These are phyloP conservation scores for Chrysochloris asiatica DNA, from an alignment of 2,113 vertebrate species.

Conservation along the genomic window DNA sequence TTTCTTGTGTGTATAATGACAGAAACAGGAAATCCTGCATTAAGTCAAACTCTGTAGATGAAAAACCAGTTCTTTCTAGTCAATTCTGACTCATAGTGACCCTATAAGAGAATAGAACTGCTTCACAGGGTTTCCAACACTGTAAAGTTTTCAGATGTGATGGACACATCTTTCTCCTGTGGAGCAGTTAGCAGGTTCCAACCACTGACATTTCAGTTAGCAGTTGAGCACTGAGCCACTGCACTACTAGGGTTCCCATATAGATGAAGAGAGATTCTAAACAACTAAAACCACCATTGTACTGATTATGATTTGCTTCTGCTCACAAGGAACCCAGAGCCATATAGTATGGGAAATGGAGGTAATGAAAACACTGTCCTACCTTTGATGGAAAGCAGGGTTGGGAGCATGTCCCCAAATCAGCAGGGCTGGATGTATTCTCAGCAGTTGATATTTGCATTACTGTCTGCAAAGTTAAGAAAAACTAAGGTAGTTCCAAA, in stretches of 20 bases:
- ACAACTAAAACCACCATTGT: neutral
- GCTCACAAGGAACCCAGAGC: neutral
- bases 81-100: neutral
- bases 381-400: constrained; percentile 30
- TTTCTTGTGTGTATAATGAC: neutral
- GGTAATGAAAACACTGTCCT: constrained; percentile 1
- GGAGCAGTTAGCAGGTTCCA: neutral
- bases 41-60: neutral
- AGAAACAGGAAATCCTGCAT: neutral
- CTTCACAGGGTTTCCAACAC: neutral
- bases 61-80: neutral
- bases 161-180: neutral
- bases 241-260: neutral
- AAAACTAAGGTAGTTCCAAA: neutral
- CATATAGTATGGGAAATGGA: neutral
- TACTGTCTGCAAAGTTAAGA: constrained; percentile 24
- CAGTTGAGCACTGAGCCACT: neutral
- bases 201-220: neutral
- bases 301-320: neutral
- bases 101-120: neutral
- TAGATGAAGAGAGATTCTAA: neutral
- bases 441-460: neutral
- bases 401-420: neutral
- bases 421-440: neutral
- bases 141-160: neutral